phyloP scores from a whole-genome alignment of 2,888 invertebrate species.

The Muschampia plurimacula region DNA sequence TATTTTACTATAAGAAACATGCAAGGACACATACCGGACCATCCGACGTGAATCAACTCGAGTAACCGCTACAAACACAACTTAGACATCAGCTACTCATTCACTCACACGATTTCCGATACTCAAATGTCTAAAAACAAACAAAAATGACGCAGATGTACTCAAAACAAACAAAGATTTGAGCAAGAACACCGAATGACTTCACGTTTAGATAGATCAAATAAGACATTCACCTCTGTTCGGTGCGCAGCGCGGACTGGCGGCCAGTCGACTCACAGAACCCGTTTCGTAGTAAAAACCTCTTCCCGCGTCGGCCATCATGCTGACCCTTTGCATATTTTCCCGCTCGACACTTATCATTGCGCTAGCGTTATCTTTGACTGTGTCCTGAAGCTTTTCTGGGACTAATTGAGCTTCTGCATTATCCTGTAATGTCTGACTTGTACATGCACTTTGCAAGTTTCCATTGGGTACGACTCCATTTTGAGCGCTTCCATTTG shows the following conservation, averaged over 20 bases:
- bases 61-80: slow-evolving; percentile 69
- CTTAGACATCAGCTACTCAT: slow-evolving; percentile 54
- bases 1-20: slow-evolving; percentile 34
- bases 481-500: slow-evolving; percentile 38
- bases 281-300: slow-evolving; percentile 87
- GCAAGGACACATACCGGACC: slow-evolving; percentile 72
- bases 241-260: slow-evolving; percentile 84
- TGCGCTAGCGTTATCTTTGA: slow-evolving; percentile 57
- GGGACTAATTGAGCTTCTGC: slow-evolving; percentile 77
- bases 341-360: slow-evolving; percentile 71
- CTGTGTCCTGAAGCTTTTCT: slow-evolving; percentile 76
- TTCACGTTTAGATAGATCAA: slow-evolving; percentile 30
- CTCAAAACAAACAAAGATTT: slow-evolving; percentile 47
- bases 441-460: slow-evolving; percentile 38
- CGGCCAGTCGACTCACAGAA: slow-evolving; percentile 82
- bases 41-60: slow-evolving; percentile 65
- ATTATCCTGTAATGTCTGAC: slow-evolving; percentile 55
- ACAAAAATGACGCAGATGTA: slow-evolving; percentile 50
- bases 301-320: slow-evolving; percentile 76
- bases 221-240: slow-evolving; percentile 82
- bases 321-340: slow-evolving; percentile 78
- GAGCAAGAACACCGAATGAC: slow-evolving; percentile 36
- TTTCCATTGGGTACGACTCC: slow-evolving; percentile 40
- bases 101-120: slow-evolving; percentile 29
- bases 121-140: slow-evolving; percentile 44